Percentiles rank a stretch among this genome's conserved stretches.
phyloP scores from a whole-genome alignment of 1,140 invertebrate genomes.

The Drosophila sp. region DNA sequence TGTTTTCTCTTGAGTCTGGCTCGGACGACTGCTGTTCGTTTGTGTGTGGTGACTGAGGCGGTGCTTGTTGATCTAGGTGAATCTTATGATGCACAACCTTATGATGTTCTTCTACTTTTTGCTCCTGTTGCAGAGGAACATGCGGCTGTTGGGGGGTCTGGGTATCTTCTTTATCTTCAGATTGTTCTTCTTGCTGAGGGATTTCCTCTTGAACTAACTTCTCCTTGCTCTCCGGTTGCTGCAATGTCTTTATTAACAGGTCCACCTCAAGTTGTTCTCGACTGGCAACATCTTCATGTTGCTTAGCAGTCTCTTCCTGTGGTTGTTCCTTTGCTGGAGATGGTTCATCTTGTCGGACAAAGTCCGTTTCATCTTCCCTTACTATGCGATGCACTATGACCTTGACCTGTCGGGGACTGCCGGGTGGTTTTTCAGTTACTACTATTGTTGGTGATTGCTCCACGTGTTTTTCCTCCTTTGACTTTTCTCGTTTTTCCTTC shows the following conservation, averaged over 20 bases:
- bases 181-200: neutral
- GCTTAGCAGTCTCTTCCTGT: neutral
- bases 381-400: conserved; percentile 77
- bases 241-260: neutral
- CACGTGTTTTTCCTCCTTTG: conserved; percentile 28
- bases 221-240: neutral
- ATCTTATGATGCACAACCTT: neutral
- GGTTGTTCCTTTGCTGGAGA: neutral
- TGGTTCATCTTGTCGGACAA: neutral
- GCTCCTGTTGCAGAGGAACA: neutral
- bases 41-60: neutral
- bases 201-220: neutral
- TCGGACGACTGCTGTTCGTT: no score
- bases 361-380: conserved; percentile 16
- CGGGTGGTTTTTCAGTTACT: conserved; percentile 36
- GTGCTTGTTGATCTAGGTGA: neutral
- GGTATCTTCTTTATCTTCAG: no score
- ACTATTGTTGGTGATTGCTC: conserved; percentile 10
- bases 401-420: conserved; percentile 67
- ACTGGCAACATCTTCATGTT: neutral
- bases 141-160: neutral
- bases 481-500: conserved; percentile 36
- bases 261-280: neutral
- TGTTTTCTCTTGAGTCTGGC: neutral
- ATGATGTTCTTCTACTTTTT: no score